Conservation (phyloP, 2,888 invertebrate species). For the Drosophila kambysellisi region DNA sequence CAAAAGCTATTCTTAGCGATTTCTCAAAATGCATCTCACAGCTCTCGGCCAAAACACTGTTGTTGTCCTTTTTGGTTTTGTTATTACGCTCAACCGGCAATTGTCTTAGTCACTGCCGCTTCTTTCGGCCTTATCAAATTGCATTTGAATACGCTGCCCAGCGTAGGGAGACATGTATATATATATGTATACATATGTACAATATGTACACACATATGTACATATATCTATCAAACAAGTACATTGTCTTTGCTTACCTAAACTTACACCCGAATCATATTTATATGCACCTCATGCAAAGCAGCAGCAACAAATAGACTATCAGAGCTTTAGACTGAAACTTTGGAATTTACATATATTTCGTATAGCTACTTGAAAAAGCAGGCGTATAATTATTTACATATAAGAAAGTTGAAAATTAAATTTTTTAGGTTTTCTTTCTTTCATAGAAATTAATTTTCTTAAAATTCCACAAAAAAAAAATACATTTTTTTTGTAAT, state of each 20-base stretch:
- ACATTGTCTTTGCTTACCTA: slow-evolving; percentile 4
- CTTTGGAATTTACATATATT: background rate
- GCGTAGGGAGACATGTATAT: slow-evolving; percentile 1
- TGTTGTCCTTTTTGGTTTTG: slow-evolving; percentile 52
- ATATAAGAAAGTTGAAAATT: background rate
- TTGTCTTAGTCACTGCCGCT: slow-evolving; percentile 12
- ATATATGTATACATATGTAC: background rate
- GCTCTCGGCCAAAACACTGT: slow-evolving; percentile 39
- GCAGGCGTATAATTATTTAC: background rate
- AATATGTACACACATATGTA: background rate
- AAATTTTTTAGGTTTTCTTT: background rate
- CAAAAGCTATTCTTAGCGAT: slow-evolving; percentile 67
- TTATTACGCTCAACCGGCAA: slow-evolving; percentile 47
- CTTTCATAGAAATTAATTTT: background rate
- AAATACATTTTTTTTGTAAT: no score
- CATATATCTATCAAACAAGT: background rate
- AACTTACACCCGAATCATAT: background rate
- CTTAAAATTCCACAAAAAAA: background rate
- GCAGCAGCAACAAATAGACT: slow-evolving; percentile 1
- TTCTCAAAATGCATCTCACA: slow-evolving; percentile 51
- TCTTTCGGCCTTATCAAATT: slow-evolving; percentile 41
- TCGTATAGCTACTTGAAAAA: background rate
- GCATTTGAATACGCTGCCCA: slow-evolving; percentile 13
- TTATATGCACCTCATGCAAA: slow-evolving; percentile 18
- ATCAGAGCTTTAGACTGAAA: background rate